Base-by-base conservation (phyloP, 2,888 invertebrate genomes). In the Escarpia spicata region DNA sequence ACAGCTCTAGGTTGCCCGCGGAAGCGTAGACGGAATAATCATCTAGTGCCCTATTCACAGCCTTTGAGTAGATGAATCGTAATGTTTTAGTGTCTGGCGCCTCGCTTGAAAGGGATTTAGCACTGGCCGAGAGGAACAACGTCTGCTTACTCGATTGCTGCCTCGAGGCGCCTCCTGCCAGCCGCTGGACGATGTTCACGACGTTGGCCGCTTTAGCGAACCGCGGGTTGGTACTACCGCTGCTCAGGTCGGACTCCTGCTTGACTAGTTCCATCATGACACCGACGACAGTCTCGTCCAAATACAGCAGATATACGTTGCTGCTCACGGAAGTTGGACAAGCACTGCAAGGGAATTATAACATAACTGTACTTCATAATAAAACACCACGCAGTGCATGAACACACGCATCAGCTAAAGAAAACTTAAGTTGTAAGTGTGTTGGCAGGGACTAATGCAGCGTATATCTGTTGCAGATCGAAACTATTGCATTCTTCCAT, bases 21-120 rank as follows among this genome's bases (percentile, higher is more conserved):
- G 12, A 26, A 12, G 58, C 58, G 91, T 91, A 91, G 37, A 10
- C 3, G 52, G 91, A 2, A 45, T 91, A 91, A 31, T 91, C 91
- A 2, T 91, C 91, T 12, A 91, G 44, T 12, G 91, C 91, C 12
- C 58, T 45, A 45, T 58, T 91, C 44, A 91, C 91, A 31, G 91
- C 91, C 52, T 91, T 91, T 26, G 91, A 91, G 52, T 91, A 91
- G 43, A 91, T 91, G 52, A 91, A 91, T 26, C 91, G 43, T 12
- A 91, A 45, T 0, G 91, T 91, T 26, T 19, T 3, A 19, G 91
- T 45, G 52, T 91, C 91, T 12, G 91, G 91, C 15, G 91, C 91
- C 15, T 91, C 91, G 37, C 52, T 52, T 15, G 91, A 44, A 15
- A 91, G 58, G 12, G 91, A 91, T 58, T 58, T 91, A 9, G 91